Conservation (phyloP, 2,888 invertebrate species). For the Rapana venosa region DNA sequence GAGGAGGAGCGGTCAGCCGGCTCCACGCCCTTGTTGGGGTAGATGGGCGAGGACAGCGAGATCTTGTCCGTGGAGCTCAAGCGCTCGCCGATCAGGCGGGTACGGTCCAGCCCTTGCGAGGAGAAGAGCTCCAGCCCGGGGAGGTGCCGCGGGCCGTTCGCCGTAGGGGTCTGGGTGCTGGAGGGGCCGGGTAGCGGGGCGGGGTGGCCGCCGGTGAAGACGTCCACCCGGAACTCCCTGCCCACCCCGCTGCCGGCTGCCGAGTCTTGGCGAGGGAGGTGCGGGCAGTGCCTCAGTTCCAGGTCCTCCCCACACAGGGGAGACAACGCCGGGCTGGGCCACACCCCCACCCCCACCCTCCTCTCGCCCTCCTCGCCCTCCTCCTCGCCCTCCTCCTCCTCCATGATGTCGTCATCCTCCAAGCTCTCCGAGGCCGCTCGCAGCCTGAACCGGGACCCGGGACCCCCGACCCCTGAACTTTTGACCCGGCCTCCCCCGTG, state of each 20-base stretch:
- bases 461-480: conserved; percentile 80
- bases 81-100: conserved; percentile 79
- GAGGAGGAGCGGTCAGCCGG: conserved; percentile 81
- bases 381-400: conserved; percentile 82
- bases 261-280: conserved; percentile 26
- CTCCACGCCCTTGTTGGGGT: conserved; percentile 75
- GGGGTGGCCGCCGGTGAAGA: background rate
- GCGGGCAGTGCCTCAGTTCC: conserved; percentile 23
- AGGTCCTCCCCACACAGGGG: conserved; percentile 28
- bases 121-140: conserved; percentile 79
- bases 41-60: conserved; percentile 78
- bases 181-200: background rate
- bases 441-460: background rate
- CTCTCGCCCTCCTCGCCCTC: conserved; percentile 77
- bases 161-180: conserved; percentile 71
- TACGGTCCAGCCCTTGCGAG: conserved; percentile 57
- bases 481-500: background rate
- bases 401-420: conserved; percentile 72
- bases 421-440: background rate
- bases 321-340: background rate
- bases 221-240: background rate
- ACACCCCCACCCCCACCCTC: conserved; percentile 71
- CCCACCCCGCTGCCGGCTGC: conserved; percentile 8
- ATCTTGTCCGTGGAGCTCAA: conserved; percentile 81
- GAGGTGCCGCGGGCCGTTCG: conserved; percentile 83